Evolutionary conservation across 2,888 invertebrate genomes (phyloP), one percentile per base, ranked within the genome.

Genomic region (Cerastis leucographa): DNA sequence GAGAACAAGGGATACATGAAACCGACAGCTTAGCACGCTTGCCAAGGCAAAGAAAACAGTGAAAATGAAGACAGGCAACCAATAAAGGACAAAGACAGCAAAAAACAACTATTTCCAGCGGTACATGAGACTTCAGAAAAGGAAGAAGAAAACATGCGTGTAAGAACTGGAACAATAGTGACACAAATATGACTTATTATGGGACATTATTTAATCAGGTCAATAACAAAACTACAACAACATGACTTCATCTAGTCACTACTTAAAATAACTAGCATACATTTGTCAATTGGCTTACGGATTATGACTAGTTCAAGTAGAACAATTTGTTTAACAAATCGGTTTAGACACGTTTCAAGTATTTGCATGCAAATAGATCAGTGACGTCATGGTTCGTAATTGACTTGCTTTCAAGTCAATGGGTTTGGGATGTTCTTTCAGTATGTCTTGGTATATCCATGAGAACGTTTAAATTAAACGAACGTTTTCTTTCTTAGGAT

Each of bases 351-450:
- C 59, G 80, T 78, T 70, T 64, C 61, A 67, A 82, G 75, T 88
- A 85, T 88, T 85, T 80, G 69, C 85, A 83, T 88, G 80, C 65
- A 83, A 88, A 87, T 83, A 78, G 79, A 85, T 77, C 35, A 42
- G 19, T 85, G 83, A 85, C 81, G 87, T 80, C 76, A 87, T 44
- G 3, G 22, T 71, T 54, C 59, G 44, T 74, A 82, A 74, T 76
- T 78, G 72, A 78, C 75, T 73, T 62, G 82, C 49, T 81, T 74
- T 65, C 71, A 81, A 84, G 80, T 73, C 74, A 54, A 65, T 71
- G 40, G 62, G 35, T 68, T 77, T 69, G 35, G 62, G 59, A 70
- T 83, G 65, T 56, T 54, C 76, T 70, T 72, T 64, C 49, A 69
- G 54, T 2, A 29, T 35, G 49, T 68, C 46, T 65, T 54, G 14